Conservation (phyloP, 2,113 vertebrate species). For the Zosterops hypoxanthus region DNA sequence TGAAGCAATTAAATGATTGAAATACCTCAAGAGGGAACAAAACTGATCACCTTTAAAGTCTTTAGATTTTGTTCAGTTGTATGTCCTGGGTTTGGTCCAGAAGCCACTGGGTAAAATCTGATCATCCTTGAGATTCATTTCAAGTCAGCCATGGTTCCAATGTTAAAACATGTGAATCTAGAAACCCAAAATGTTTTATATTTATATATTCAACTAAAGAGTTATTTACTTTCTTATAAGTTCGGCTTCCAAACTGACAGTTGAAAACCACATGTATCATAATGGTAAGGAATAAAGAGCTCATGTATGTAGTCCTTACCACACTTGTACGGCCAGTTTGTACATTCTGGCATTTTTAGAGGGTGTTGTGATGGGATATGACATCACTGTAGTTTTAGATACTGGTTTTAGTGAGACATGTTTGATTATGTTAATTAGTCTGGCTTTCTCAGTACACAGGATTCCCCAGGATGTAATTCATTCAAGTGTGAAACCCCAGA, state of each 20-base stretch:
- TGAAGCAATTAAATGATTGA: background rate
- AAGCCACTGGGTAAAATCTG: background rate
- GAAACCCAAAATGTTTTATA: background rate
- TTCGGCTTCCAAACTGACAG: background rate
- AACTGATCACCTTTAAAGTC: background rate
- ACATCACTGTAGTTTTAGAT: slow-evolving; percentile 62
- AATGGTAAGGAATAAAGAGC: background rate
- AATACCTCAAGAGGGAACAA: background rate
- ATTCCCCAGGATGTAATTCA: slow-evolving; percentile 52
- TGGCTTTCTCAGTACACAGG: slow-evolving; percentile 25
- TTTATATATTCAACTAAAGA: background rate
- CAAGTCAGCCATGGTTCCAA: background rate
- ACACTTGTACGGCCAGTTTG: background rate
- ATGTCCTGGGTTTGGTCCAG: background rate
- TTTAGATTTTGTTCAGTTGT: background rate
- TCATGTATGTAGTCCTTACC: background rate
- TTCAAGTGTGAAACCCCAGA: slow-evolving; percentile 63
- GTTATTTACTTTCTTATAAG: background rate
- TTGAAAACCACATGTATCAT: background rate
- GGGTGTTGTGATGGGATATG: slow-evolving; percentile 29
- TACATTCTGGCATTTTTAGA: background rate
- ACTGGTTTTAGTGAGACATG: slow-evolving; percentile 39
- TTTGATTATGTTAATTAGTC: slow-evolving; percentile 64
- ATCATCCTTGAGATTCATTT: background rate
- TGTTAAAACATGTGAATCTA: background rate